A percentile compares a stretch with the other conserved stretches of the same genome.
Evolutionary conservation across 2,888 invertebrate species (phyloP).

Genomic region (Sipha maydis): DNA sequence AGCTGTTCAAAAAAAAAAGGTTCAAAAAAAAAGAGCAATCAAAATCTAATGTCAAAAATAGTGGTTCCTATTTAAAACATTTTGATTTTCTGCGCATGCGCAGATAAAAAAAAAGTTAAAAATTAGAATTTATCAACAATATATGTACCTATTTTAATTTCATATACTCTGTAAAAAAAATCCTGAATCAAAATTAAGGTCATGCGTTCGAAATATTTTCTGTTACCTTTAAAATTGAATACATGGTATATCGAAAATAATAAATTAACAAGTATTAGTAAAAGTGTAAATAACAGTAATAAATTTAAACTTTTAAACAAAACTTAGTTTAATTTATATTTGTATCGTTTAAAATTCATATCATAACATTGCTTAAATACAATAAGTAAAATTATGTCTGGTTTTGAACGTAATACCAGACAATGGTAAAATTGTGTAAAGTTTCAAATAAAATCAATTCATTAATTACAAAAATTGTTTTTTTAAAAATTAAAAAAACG

Average conservation of each 20-base stretch:
- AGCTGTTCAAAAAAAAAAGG: too few relatives aligned
- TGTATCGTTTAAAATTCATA: neutral
- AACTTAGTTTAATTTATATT: neutral
- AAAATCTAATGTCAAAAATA: too few relatives aligned
- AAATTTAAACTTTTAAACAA: neutral
- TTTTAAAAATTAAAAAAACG: neutral
- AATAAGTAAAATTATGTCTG: neutral
- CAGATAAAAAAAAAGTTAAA: too few relatives aligned
- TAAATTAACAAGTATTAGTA: neutral
- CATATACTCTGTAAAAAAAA: too few relatives aligned
- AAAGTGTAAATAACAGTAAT: neutral
- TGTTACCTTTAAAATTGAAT: too few relatives aligned
- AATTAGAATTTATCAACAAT: too few relatives aligned
- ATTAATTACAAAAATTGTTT: neutral
- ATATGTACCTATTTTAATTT: too few relatives aligned
- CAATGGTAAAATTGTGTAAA: neutral
- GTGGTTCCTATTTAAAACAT: too few relatives aligned
- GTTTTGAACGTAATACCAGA: neutral
- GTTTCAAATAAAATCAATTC: neutral
- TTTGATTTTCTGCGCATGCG: too few relatives aligned
- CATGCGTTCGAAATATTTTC: too few relatives aligned
- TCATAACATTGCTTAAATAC: neutral
- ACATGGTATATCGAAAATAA: neutral
- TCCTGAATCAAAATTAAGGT: too few relatives aligned
- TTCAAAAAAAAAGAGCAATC: too few relatives aligned